phyloP scores from a whole-genome alignment of 2,113 vertebrate species.

The Mobula hypostoma region DNA sequence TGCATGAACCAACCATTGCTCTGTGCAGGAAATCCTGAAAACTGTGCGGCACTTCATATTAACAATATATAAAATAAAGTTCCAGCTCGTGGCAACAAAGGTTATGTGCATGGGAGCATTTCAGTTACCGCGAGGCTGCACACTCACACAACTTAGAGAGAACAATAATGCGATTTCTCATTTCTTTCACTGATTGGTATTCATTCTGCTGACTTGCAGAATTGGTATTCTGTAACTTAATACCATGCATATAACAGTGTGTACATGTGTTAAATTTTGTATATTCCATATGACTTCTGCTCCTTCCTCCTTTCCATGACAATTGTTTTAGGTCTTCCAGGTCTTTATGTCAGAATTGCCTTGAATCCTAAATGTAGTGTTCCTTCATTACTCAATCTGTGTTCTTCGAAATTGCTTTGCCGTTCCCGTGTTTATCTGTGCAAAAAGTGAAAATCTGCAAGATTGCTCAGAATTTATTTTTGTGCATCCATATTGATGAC shows the following conservation, averaged over 20 bases:
- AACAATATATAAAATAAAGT: no score
- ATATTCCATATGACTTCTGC: not conserved
- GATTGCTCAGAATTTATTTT: not conserved
- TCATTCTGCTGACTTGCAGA: not conserved
- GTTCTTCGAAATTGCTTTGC: not conserved
- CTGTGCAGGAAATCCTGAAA: no score
- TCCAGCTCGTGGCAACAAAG: no score
- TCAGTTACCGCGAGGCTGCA: no score
- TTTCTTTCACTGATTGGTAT: not conserved
- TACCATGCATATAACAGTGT: not conserved
- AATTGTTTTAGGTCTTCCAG: not conserved
- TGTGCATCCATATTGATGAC: not conserved
- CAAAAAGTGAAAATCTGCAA: not conserved
- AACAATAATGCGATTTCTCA: not conserved
- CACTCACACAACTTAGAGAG: no score
- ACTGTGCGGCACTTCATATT: no score
- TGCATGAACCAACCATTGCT: no score
- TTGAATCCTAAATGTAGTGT: not conserved
- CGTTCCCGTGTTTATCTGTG: not conserved
- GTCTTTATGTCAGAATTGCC: not conserved
- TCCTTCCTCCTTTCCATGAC: not conserved
- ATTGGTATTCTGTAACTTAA: not conserved
- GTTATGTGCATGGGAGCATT: no score
- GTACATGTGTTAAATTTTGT: not conserved
- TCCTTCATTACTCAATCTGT: not conserved